Evolutionary conservation across 2,888 invertebrate genomes (phyloP).

Genomic region (Agonopterix subpropinquella): DNA sequence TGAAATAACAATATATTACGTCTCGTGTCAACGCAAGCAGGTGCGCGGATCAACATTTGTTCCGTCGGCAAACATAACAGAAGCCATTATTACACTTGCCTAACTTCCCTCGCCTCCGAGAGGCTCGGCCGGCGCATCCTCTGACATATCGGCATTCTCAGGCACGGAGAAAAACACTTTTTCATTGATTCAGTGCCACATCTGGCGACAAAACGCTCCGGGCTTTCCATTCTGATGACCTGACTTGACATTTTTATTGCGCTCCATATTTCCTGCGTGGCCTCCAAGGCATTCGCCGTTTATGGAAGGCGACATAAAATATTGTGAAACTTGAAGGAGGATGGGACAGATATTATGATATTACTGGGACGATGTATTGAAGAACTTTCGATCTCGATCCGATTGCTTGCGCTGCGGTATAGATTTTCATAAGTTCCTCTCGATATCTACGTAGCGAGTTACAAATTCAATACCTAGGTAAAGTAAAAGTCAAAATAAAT

Average conservation of each 20-base stretch:
- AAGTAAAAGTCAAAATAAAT: too few relatives aligned
- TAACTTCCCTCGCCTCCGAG: constrained; percentile 17
- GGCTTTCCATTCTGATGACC: constrained; percentile 74
- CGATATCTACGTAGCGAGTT: too few relatives aligned
- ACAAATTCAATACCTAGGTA: too few relatives aligned
- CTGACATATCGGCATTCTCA: constrained; percentile 55
- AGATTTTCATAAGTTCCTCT: too few relatives aligned
- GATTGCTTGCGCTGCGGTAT: constrained; percentile 9
- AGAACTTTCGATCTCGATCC: constrained; percentile 43
- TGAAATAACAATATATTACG: constrained; percentile 37
- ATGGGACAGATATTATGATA: constrained; percentile 60
- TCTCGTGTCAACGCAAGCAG: constrained; percentile 45
- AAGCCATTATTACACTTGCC: constrained; percentile 46
- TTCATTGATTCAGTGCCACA: constrained; percentile 73
- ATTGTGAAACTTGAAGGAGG: constrained; percentile 60
- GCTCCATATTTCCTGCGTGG: constrained; percentile 61
- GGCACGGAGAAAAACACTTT: constrained; percentile 71
- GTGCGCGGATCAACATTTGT: constrained; percentile 55
- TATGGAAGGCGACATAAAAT: constrained; percentile 58
- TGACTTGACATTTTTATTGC: constrained; percentile 75
- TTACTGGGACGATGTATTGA: constrained; percentile 48
- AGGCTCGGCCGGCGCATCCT: constrained; percentile 17
- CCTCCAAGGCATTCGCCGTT: constrained; percentile 63
- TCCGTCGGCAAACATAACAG: constrained; percentile 56
- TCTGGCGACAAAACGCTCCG: constrained; percentile 72